A percentile compares a stretch with the other conserved stretches of the same genome.
These are phyloP conservation scores for Trematocara unimaculatum DNA, from an alignment of 2,113 vertebrate genomes.

Conservation along the genomic window DNA sequence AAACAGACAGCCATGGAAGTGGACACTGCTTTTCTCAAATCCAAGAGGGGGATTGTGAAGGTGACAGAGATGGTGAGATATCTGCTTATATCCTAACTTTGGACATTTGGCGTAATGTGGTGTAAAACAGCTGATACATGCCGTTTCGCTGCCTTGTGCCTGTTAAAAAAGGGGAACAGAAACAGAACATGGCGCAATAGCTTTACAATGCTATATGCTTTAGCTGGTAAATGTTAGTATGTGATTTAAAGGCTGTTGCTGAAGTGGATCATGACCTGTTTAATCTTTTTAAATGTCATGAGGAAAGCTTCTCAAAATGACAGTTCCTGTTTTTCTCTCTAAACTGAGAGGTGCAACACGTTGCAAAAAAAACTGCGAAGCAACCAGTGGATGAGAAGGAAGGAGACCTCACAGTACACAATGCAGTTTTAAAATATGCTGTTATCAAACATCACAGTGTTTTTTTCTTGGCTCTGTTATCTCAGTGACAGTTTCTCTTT, in stretches of 20 bases:
- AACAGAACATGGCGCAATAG: background rate
- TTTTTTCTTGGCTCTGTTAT: background rate
- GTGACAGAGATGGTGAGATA: constrained; percentile 63
- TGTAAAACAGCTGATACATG: background rate
- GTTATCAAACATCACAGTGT: background rate
- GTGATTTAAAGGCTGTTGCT: background rate
- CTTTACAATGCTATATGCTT: background rate
- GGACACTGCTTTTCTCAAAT: constrained; percentile 56
- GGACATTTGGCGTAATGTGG: background rate
- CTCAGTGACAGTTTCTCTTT: background rate
- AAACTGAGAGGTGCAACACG: background rate
- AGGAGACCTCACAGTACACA: background rate
- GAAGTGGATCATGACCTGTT: background rate
- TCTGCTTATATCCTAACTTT: background rate
- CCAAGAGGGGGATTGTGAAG: constrained; percentile 62
- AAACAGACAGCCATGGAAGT: constrained; percentile 21
- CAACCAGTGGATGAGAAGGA: background rate
- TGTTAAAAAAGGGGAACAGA: background rate
- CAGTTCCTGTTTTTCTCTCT: constrained; percentile 6
- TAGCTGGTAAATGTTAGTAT: background rate
- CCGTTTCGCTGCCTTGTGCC: background rate
- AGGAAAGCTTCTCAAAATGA: background rate
- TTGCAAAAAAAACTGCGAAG: background rate
- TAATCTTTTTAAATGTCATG: background rate
- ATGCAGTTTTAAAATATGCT: background rate